Evolutionary conservation across 2,888 invertebrate genomes (phyloP).

Genomic region (Orgyia antiqua): DNA sequence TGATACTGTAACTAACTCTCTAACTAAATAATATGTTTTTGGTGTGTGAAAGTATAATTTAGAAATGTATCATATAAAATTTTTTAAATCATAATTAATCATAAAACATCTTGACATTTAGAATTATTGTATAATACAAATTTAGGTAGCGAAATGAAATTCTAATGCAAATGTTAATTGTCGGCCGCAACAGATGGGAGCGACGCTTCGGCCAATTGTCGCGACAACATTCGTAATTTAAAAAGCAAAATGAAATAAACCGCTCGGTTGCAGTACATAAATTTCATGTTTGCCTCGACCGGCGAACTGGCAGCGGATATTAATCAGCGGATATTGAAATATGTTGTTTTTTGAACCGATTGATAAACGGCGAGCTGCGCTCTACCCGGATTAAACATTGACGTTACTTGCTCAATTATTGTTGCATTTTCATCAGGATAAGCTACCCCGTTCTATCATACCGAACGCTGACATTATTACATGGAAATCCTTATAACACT

Average conservation of each 20-base stretch:
- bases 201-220: slow-evolving; percentile 69
- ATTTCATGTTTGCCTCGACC: slow-evolving; percentile 74
- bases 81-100: no score
- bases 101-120: no score
- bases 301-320: slow-evolving; percentile 74
- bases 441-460: no score
- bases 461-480: no score
- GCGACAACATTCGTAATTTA: slow-evolving; percentile 73
- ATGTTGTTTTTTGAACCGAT: slow-evolving; percentile 75
- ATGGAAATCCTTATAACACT: no score
- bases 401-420: slow-evolving; percentile 65
- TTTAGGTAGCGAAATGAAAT: slow-evolving; percentile 35
- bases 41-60: no score
- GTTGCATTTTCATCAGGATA: slow-evolving; percentile 33
- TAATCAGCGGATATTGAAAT: slow-evolving; percentile 78
- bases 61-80: no score
- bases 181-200: slow-evolving; percentile 67
- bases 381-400: slow-evolving; percentile 69
- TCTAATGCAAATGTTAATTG: slow-evolving; percentile 69
- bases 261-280: slow-evolving; percentile 74
- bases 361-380: slow-evolving; percentile 69
- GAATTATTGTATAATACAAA: slow-evolving; percentile 24
- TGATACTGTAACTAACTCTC: no score
- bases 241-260: slow-evolving; percentile 76
- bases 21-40: no score